Base-by-base conservation (phyloP, 2,113 vertebrate species). In the Tychaedon coryphoeus region DNA sequence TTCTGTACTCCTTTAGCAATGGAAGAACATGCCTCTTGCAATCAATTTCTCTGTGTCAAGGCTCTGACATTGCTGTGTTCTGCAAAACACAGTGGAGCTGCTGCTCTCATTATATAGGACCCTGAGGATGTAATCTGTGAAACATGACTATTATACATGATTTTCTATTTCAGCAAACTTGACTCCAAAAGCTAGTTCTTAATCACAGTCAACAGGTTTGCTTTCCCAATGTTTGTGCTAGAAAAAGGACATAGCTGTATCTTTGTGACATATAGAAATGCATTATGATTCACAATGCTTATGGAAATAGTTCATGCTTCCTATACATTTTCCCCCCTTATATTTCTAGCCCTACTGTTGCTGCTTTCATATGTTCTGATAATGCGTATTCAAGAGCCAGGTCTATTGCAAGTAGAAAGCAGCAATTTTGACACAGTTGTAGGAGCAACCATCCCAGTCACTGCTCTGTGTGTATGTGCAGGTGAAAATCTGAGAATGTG, bases 121-220 rank as follows among this genome's bases (percentile, higher is more conserved):
- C 94, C 88, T 74, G 86, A 93, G 93, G 91, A 92, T 91, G 89
- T 66, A 61, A 17, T 93, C 56, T 90, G 73, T n/a, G 61, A 92
- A 92, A 89, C 58, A 25, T 31, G 62, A 53, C 84, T 86, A 45
- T 76, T 79, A 67, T 40, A 86, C 71, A 8, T 40, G 62, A 26
- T 42, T 94, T 95, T 93, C 71, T 90, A 12, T 85, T 93, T 82
- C 78, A 77, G 78, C 50, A 90, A 85, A 90, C 80, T 54, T 42
- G 47, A 75, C 74, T 78, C 58, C 81, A 95, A 54, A 85, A 95
- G 8, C 56, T 86, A 36, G 56, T 81, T 91, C 88, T 92, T 91
- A 83, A 70, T 93, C 93, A 73, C 61, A 85, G 81, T 95, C 78
- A 83, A 77, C 64, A 82, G 74, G 42, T 76, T 91, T 91, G 38